These are phyloP conservation scores for Brachyopa scutellaris DNA, from an alignment of 2,888 invertebrate genomes.

Conservation along the genomic window DNA sequence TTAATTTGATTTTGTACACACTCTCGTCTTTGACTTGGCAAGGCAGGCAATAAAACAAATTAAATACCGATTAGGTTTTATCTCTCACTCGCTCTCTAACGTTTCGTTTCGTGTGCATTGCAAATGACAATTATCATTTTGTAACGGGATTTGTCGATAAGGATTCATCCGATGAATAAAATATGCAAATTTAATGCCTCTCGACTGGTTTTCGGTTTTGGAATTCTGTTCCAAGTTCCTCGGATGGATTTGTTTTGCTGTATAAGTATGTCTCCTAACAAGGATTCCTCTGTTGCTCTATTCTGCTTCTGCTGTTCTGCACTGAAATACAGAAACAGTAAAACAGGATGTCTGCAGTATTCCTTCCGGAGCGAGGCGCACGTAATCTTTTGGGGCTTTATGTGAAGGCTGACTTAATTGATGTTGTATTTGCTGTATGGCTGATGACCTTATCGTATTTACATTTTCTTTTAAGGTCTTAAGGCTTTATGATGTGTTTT, in stretches of 20 bases:
- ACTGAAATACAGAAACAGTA: no score
- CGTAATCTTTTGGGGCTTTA: conserved; percentile 62
- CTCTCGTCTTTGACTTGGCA: conserved; percentile 42
- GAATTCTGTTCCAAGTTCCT: conserved; percentile 36
- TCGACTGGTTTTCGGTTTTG: conserved; percentile 59
- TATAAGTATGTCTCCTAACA: not conserved
- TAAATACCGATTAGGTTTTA: conserved; percentile 71
- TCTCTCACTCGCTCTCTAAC: conserved; percentile 26
- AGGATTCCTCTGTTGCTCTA: not conserved
- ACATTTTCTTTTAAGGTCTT: conserved; percentile 40
- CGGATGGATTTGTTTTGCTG: conserved; percentile 47
- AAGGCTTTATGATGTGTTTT: conserved; percentile 43
- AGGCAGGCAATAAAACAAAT: conserved; percentile 71
- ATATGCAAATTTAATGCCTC: conserved; percentile 68
- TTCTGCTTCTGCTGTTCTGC: not conserved
- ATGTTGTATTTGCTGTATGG: conserved; percentile 57
- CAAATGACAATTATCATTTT: conserved; percentile 71
- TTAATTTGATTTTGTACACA: conserved; percentile 70
- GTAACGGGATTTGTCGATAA: conserved; percentile 71
- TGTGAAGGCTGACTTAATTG: conserved; percentile 65
- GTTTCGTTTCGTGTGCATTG: conserved; percentile 48
- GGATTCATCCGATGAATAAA: conserved; percentile 66
- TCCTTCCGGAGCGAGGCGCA: not conserved
- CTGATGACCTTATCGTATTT: conserved; percentile 52
- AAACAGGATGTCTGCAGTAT: not conserved